Evolutionary conservation across 2,113 vertebrate species (phyloP), one percentile per base, ranked within the genome.

Genomic region (Xenopus tropicalis): DNA sequence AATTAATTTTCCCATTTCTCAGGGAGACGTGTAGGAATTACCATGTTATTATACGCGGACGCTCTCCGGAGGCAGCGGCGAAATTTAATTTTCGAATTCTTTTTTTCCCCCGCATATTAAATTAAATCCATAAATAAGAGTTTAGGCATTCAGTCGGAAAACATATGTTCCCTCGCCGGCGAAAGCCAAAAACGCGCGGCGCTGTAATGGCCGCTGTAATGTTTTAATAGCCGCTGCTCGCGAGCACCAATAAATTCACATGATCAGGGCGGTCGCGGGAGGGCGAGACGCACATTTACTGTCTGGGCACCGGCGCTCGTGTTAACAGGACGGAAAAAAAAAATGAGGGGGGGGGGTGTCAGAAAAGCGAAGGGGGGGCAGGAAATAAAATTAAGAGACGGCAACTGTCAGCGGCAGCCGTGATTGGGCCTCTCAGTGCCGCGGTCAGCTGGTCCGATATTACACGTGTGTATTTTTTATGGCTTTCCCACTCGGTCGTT

Each of bases 1-100:
- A 98, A 99, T 99, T 98, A 97, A 99, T 98, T 98, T 98, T 96
- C 96, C 95, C 96, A 99, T 99, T 98, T 98, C 96, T 99, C 96
- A 98, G 97, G 95, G 98, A 97, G 96, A 98, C 94, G 96, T 97
- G 95, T 96, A 98, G 94, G 97, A 99, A 98, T 98, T 98, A 98
- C 93, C 96, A 98, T 98, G 96, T 98, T 98, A 98, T 99, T 98
- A 98, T 96, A 96, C 96, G 91, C 94, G 91, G 92, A 94, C 94
- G 93, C 94, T 98, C 96, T 97, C 96, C 94, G 93, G 95, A 98
- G 96, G 95, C 95, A 92, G 92, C 88, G 93, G 94, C 94, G 96
- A 54, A 96, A 98, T 99, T 98, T 94, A 97, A 98, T 98, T 99
- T 96, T 88, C 88, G 97, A 95, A n/a, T n/a, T n/a, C n/a, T n/a